A percentile compares a stretch with the other conserved stretches of the same genome.
phyloP scores from a whole-genome alignment of 1,140 invertebrate species.

The Drosophila busckii region DNA sequence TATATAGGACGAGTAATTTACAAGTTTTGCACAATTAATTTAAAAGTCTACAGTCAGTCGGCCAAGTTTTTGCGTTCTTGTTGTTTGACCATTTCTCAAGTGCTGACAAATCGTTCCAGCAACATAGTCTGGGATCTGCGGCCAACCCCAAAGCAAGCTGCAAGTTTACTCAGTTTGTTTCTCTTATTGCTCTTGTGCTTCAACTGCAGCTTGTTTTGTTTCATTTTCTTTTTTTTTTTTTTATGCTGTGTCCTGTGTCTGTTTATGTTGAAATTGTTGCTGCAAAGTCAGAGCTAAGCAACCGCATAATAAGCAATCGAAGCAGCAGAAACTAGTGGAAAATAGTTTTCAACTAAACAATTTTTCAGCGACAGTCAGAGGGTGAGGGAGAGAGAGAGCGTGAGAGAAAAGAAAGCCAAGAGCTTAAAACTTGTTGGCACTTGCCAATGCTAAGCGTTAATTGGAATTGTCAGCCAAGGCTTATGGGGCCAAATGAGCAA shows the following conservation, averaged over 20 bases:
- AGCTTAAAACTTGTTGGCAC: slow-evolving; percentile 13
- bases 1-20: slow-evolving; percentile 32
- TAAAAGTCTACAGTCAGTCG: slow-evolving; percentile 46
- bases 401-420: not conserved
- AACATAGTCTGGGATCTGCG: slow-evolving; percentile 4
- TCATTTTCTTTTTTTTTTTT: not conserved
- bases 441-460: slow-evolving; percentile 34
- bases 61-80: slow-evolving; percentile 44
- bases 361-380: too few relatives aligned
- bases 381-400: slow-evolving; percentile 39
- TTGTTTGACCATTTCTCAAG: slow-evolving; percentile 54
- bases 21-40: slow-evolving; percentile 51
- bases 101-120: slow-evolving; percentile 58
- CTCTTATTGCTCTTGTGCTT: slow-evolving; percentile 27
- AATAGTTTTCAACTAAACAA: slow-evolving; percentile 73
- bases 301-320: slow-evolving; percentile 57
- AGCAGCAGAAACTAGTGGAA: slow-evolving; percentile 39
- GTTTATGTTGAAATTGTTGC: too few relatives aligned
- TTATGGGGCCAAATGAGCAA: slow-evolving; percentile 27
- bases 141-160: not conserved
- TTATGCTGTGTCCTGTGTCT: slow-evolving; percentile 39
- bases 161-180: slow-evolving; percentile 24
- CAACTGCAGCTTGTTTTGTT: slow-evolving; percentile 17
- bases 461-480: slow-evolving; percentile 61
- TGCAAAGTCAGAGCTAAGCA: slow-evolving; percentile 35